phyloP scores from a whole-genome alignment of 1,140 invertebrate species.

The Andricus grossulariae region DNA sequence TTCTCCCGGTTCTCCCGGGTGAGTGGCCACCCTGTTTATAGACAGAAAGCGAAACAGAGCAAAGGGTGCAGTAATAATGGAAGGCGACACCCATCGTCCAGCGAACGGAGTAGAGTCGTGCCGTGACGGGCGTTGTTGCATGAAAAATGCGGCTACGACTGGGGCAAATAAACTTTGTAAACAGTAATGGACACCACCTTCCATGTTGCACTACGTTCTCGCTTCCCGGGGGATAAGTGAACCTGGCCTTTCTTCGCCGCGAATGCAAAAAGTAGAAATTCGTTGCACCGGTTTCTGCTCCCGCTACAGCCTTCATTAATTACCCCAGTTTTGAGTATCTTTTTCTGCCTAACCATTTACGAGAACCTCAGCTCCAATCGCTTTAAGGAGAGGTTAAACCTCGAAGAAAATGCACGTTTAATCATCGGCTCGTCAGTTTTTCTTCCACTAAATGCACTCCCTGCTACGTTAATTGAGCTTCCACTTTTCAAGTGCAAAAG shows the following conservation, averaged over 20 bases:
- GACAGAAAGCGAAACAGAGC: neutral
- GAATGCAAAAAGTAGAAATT: constrained; percentile 21
- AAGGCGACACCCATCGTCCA: constrained; percentile 13
- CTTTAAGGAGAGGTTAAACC: constrained; percentile 21
- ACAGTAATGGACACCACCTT: constrained; percentile 25
- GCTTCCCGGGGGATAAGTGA: neutral
- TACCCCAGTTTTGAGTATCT: constrained; percentile 2
- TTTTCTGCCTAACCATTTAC: constrained; percentile 9
- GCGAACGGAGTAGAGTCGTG: constrained; percentile 6
- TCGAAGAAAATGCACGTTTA: constrained; percentile 19
- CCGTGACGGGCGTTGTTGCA: constrained; percentile 23
- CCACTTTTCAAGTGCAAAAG: neutral
- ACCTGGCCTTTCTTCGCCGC: neutral
- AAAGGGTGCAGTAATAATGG: constrained; percentile 24
- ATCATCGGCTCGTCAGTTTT: constrained; percentile 24
- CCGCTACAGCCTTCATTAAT: constrained; percentile 13
- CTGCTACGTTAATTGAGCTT: constrained; percentile 18
- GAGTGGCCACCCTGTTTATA: too few relatives aligned
- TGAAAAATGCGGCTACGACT: constrained; percentile 2
- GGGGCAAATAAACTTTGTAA: constrained; percentile 26
- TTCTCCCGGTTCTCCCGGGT: too few relatives aligned
- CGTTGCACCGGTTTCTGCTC: constrained; percentile 22
- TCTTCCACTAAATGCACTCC: constrained; percentile 17
- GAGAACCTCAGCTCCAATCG: constrained; percentile 14
- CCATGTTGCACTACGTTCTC: neutral